Conservation (phyloP, 2,797 vertebrate species). For the Anas capensis region DNA sequence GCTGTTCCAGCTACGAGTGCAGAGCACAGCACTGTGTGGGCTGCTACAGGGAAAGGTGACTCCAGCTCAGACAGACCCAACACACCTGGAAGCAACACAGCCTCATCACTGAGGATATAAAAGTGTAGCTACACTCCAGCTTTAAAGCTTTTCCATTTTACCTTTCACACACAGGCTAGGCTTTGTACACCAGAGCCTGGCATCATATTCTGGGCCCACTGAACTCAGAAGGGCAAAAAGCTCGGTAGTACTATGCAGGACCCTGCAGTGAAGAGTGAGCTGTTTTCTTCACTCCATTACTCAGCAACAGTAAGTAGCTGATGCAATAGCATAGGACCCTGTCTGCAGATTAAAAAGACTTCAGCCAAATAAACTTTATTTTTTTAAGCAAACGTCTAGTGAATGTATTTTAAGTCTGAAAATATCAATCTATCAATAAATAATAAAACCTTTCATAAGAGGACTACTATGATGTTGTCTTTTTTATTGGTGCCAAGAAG, state of each 20-base stretch:
- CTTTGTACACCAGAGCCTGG: background rate
- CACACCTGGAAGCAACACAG: background rate
- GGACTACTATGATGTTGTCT: background rate
- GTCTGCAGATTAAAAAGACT: background rate
- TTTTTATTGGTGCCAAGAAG: background rate
- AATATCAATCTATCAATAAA: background rate
- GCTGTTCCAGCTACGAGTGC: too few relatives aligned
- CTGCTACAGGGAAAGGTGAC: too few relatives aligned
- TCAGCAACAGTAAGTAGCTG: background rate
- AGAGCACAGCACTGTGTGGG: too few relatives aligned
- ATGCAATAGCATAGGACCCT: background rate
- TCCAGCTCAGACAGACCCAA: too few relatives aligned
- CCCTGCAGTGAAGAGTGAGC: background rate
- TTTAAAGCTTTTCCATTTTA: background rate
- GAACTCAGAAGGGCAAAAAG: background rate
- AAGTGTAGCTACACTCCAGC: accelerated
- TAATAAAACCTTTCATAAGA: background rate
- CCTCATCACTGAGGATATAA: background rate
- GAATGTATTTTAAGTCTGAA: background rate
- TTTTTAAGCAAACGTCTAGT: background rate
- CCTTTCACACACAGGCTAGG: background rate
- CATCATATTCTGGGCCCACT: background rate
- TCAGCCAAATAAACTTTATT: background rate
- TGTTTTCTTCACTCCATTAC: background rate
- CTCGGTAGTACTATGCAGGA: background rate